phyloP scores from a whole-genome alignment of 2,888 invertebrate genomes.

The Erebia ligea region DNA sequence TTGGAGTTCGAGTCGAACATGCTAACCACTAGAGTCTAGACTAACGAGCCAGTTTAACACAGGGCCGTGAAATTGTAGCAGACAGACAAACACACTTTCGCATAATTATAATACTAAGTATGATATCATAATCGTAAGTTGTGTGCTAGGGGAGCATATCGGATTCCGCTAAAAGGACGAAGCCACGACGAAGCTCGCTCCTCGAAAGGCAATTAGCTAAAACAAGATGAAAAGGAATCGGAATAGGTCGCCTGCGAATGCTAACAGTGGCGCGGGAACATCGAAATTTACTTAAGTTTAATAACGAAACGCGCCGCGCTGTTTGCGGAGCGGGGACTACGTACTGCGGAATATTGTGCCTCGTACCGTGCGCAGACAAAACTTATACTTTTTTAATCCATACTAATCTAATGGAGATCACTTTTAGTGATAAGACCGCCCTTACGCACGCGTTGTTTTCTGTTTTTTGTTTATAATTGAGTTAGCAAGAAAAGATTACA shows the following conservation, averaged over 20 bases:
- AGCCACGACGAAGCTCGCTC: not conserved
- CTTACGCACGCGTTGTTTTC: too few species aligned
- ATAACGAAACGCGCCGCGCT: constrained; percentile 80
- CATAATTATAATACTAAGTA: too few species aligned
- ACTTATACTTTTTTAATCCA: not conserved
- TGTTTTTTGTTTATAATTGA: too few species aligned
- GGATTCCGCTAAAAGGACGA: not conserved
- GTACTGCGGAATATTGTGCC: constrained; percentile 59
- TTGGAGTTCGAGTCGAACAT: too few species aligned
- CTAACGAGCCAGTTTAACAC: too few species aligned
- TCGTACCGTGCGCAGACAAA: constrained; percentile 43
- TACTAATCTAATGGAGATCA: not conserved
- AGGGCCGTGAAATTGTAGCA: too few species aligned
- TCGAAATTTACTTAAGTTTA: constrained; percentile 83
- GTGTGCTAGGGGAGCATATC: not conserved
- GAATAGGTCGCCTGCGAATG: constrained; percentile 44
- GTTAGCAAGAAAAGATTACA: too few species aligned
- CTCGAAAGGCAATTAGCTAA: constrained; percentile 35
- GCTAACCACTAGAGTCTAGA: too few species aligned
- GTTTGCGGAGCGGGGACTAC: constrained; percentile 77
- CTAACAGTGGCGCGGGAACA: constrained; percentile 73
- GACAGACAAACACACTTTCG: too few species aligned
- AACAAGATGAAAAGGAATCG: constrained; percentile 36
- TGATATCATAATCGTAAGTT: not conserved
- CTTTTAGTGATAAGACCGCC: too few species aligned